phyloP scores from a whole-genome alignment of 2,113 vertebrate genomes.

The Excalfactoria chinensis region DNA sequence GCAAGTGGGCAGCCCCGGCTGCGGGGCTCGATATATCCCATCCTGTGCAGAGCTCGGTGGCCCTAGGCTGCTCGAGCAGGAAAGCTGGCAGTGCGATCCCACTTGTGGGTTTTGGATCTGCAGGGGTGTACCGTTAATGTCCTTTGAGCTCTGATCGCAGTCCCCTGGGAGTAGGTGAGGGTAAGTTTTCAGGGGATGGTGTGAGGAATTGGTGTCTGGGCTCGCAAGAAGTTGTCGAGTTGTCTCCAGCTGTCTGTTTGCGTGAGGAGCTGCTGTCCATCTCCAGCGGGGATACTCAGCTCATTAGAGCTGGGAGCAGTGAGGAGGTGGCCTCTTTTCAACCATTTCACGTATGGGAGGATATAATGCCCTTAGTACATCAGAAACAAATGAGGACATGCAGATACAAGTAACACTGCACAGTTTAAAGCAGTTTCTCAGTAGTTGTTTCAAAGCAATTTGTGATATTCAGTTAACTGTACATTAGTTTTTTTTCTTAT shows the following conservation, averaged over 20 bases:
- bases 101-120: neutral
- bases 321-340: neutral
- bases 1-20: neutral
- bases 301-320: neutral
- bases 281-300: neutral
- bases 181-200: neutral
- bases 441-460: neutral
- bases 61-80: neutral
- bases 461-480: neutral
- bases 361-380: no score
- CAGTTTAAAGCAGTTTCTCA: neutral
- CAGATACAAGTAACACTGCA: neutral
- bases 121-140: rapidly evolving
- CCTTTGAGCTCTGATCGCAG: rapidly evolving
- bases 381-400: neutral
- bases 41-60: neutral
- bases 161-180: neutral
- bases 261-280: neutral
- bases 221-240: neutral
- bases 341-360: neutral
- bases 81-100: neutral
- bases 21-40: no score
- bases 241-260: neutral
- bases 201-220: neutral
- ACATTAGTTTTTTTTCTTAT: neutral